Conservation (phyloP, 92 coral and sea anemone species). For the Desmophyllum pertusum region DNA sequence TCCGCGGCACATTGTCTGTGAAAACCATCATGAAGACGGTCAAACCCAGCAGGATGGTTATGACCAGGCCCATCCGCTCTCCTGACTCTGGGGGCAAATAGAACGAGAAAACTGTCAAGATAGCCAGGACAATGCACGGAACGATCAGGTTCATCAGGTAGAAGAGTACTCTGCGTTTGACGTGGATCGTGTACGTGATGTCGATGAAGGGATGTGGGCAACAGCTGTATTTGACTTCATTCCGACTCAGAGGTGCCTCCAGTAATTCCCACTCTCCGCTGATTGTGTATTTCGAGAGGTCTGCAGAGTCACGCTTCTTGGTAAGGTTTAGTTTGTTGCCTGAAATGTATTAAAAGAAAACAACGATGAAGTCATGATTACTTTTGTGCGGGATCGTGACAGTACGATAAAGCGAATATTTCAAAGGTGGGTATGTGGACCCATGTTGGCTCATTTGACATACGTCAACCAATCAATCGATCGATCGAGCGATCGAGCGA, state of each 20-base stretch:
- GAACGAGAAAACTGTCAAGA: slow-evolving; percentile 86
- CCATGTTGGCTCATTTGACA: too few relatives aligned
- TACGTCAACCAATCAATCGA: too few relatives aligned
- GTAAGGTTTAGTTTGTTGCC: slow-evolving; percentile 73
- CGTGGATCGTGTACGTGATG: slow-evolving; percentile 85
- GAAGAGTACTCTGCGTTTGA: slow-evolving; percentile 84
- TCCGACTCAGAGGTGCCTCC: slow-evolving; percentile 65
- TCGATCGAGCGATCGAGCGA: too few relatives aligned
- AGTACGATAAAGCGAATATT: too few relatives aligned
- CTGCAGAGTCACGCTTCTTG: slow-evolving; percentile 72
- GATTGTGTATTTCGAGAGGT: slow-evolving; percentile 72
- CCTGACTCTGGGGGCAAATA: slow-evolving; percentile 99
- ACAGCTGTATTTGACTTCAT: slow-evolving; percentile 73
- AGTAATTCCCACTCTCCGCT: slow-evolving; percentile 97
- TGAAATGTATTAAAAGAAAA: not conserved
- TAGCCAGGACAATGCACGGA: slow-evolving; percentile 90
- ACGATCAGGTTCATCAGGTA: slow-evolving; percentile 91
- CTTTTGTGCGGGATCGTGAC: too few relatives aligned
- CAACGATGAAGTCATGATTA: not conserved
- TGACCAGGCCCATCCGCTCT: slow-evolving; percentile 93
- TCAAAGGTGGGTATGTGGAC: too few relatives aligned
- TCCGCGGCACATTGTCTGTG: slow-evolving; percentile 95
- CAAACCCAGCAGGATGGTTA: slow-evolving; percentile 86
- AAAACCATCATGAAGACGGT: slow-evolving; percentile 95
- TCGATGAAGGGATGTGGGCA: slow-evolving; percentile 89